Conservation (phyloP, 2,113 vertebrate species). For the Anhinga rufa region DNA sequence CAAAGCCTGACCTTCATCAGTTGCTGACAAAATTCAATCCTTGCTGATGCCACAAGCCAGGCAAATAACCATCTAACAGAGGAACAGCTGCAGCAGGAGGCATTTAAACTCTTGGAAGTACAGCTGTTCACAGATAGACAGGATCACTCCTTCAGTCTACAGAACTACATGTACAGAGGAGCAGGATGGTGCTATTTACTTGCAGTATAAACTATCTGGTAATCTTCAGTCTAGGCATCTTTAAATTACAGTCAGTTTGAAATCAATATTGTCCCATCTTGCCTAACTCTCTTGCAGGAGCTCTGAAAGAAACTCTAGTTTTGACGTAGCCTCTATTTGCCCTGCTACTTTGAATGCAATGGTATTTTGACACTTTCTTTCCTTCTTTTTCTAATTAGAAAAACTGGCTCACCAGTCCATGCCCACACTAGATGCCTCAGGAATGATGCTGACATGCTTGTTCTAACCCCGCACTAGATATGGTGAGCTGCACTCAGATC, state of each 20-base stretch:
- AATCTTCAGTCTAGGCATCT: background rate
- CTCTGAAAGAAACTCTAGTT: background rate
- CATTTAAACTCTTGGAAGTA: background rate
- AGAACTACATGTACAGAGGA: background rate
- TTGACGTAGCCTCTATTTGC: background rate
- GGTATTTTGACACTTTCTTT: background rate
- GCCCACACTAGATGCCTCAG: background rate
- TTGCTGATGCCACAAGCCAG: background rate
- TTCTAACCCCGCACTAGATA: background rate
- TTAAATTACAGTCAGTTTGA: background rate
- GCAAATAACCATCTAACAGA: background rate
- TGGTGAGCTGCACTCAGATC: background rate
- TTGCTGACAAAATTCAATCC: slow-evolving; percentile 11
- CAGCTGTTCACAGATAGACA: background rate
- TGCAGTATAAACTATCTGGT: background rate
- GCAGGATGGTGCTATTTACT: background rate
- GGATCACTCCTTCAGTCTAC: background rate
- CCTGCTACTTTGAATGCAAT: background rate
- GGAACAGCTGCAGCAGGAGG: slow-evolving; percentile 3
- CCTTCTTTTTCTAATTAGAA: background rate
- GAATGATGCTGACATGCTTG: background rate
- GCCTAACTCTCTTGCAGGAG: background rate
- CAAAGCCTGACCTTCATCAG: background rate
- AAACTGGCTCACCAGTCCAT: background rate
- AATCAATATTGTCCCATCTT: background rate